Conservation (phyloP, 2,113 vertebrate genomes). For the Ahaetulla prasina region DNA sequence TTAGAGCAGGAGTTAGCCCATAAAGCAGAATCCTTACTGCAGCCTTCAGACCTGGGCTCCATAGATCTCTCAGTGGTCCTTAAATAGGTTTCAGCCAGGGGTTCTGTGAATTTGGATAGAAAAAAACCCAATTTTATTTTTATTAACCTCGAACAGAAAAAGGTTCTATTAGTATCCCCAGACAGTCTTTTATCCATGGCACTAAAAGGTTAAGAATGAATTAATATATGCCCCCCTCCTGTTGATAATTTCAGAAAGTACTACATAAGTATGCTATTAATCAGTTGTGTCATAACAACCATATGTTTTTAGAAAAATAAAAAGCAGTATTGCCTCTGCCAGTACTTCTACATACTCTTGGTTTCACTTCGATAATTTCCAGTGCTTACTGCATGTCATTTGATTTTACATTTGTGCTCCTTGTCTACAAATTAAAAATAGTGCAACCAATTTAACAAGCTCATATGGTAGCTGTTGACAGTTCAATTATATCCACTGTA, state of each 20-base stretch:
- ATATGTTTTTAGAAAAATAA: neutral
- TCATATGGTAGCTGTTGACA: neutral
- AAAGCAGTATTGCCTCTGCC: neutral
- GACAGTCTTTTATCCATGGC: neutral
- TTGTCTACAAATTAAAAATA: slow-evolving; percentile 16
- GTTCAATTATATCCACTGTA: slow-evolving; percentile 18
- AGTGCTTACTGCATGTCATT: neutral
- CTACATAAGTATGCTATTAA: neutral
- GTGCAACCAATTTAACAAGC: slow-evolving; percentile 14
- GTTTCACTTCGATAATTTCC: neutral
- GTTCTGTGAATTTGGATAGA: neutral
- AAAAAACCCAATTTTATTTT: neutral
- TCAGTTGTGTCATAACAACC: neutral
- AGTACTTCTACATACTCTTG: neutral
- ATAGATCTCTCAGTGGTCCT: neutral
- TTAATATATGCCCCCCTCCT: neutral
- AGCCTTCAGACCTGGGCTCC: neutral
- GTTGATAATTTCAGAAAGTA: neutral
- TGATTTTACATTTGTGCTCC: slow-evolving; percentile 25
- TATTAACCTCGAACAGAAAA: neutral
- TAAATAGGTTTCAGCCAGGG: neutral
- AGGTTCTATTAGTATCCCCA: neutral
- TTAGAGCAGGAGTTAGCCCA: neutral
- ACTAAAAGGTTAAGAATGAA: neutral
- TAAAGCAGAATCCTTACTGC: neutral